phyloP scores from a whole-genome alignment of 2,888 invertebrate species.

The Stictocephala bisonia region DNA sequence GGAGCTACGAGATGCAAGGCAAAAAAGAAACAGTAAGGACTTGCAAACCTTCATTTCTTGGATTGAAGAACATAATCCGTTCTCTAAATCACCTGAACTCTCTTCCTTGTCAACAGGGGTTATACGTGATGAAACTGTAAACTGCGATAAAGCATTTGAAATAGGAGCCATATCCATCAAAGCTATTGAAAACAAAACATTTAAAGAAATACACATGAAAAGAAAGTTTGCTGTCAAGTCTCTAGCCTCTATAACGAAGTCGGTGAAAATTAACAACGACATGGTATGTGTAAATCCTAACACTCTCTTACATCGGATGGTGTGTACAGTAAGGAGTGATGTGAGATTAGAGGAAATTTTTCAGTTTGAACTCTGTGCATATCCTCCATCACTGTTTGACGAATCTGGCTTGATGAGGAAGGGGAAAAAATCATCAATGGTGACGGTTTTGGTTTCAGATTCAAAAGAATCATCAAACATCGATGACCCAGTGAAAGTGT shows the following conservation, averaged over 20 bases:
- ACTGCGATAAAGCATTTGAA: constrained; percentile 4
- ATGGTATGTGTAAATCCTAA: background rate
- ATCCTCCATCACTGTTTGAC: constrained; percentile 7
- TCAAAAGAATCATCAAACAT: background rate
- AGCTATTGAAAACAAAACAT: background rate
- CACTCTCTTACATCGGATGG: constrained; percentile 6
- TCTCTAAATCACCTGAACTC: background rate
- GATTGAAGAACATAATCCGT: too few species aligned
- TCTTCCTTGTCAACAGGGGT: background rate
- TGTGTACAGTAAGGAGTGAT: background rate
- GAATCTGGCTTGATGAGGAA: background rate
- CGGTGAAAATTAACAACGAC: constrained; percentile 9
- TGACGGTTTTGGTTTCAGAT: background rate
- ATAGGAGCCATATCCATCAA: too few species aligned
- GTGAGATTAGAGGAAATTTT: background rate
- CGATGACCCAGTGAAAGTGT: too few species aligned
- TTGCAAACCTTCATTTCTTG: too few species aligned
- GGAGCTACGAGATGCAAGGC: constrained; percentile 45
- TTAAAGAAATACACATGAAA: background rate
- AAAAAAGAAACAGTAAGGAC: background rate
- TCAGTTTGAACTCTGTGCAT: background rate
- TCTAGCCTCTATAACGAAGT: background rate
- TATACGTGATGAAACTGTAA: background rate
- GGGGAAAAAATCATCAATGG: constrained; percentile 5
- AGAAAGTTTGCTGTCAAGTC: too few species aligned